A percentile compares a stretch with the other conserved stretches of the same genome.
Evolutionary conservation across 2,113 vertebrate genomes (phyloP).

Genomic region (Ceuthmochares aereus): DNA sequence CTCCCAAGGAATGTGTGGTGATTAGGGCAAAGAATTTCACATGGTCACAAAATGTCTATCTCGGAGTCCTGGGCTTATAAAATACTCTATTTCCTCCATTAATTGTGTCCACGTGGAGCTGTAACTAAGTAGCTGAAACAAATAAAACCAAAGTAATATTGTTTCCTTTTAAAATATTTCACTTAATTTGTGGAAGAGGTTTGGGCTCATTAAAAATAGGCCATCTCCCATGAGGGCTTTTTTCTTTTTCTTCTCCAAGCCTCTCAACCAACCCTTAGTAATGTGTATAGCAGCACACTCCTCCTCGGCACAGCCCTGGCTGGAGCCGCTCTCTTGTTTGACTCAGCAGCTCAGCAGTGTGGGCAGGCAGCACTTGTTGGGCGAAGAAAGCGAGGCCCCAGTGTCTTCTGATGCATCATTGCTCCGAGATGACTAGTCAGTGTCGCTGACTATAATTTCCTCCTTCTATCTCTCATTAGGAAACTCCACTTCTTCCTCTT

Average conservation of each 20-base stretch:
- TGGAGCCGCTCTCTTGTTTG: background rate
- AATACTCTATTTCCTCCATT: conserved; percentile 85
- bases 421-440: background rate
- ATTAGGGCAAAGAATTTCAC: conserved; percentile 82
- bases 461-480: background rate
- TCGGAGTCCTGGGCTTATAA: conserved; percentile 80
- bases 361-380: background rate
- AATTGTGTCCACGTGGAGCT: conserved; percentile 82
- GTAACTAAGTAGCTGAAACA: conserved; percentile 85
- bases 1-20: conserved; percentile 73
- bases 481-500: background rate
- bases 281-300: background rate
- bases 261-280: background rate
- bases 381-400: background rate
- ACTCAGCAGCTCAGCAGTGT: background rate
- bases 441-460: background rate
- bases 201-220: conserved; percentile 77
- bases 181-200: conserved; percentile 81
- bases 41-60: conserved; percentile 76
- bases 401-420: background rate
- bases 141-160: conserved; percentile 84
- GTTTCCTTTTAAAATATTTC: conserved; percentile 83
- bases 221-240: conserved; percentile 46
- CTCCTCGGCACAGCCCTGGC: background rate
- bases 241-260: background rate